Evolutionary conservation across 2,888 invertebrate species (phyloP).

Genomic region (Philhelius pedissequus): DNA sequence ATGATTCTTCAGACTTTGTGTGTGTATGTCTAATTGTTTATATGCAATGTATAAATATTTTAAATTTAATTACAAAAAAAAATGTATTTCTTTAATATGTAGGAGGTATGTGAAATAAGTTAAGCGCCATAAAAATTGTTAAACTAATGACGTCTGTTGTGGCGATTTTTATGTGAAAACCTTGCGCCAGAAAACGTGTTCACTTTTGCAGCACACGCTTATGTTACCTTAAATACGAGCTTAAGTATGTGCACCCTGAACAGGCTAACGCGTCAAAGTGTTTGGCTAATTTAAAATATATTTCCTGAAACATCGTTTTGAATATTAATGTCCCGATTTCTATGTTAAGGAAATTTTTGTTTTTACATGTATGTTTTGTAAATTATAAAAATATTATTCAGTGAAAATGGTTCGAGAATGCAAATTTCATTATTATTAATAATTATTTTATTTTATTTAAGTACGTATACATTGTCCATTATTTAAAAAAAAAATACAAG

Average conservation of each 20-base stretch:
- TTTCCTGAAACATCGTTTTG: background rate
- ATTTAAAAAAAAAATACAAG: no score
- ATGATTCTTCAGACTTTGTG: background rate
- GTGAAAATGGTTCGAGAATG: no score
- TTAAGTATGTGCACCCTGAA: background rate
- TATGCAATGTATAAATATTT: no score
- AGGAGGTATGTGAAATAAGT: background rate
- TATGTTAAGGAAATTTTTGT: background rate
- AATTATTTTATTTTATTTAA: no score
- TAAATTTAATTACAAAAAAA: background rate
- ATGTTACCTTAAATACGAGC: background rate
- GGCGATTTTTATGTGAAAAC: background rate
- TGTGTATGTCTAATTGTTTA: background rate
- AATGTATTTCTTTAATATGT: background rate
- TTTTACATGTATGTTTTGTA: background rate
- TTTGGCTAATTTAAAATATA: background rate
- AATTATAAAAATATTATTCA: background rate
- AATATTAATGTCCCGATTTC: background rate
- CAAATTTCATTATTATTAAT: no score
- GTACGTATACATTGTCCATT: no score
- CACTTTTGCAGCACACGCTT: background rate
- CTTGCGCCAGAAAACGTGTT: slow-evolving; percentile 21
- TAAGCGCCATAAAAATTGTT: slow-evolving; percentile 15
- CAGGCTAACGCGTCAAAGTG: background rate
- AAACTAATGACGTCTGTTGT: background rate